phyloP scores from a whole-genome alignment of 2,888 invertebrate species.

The Aleiodes testaceus region DNA sequence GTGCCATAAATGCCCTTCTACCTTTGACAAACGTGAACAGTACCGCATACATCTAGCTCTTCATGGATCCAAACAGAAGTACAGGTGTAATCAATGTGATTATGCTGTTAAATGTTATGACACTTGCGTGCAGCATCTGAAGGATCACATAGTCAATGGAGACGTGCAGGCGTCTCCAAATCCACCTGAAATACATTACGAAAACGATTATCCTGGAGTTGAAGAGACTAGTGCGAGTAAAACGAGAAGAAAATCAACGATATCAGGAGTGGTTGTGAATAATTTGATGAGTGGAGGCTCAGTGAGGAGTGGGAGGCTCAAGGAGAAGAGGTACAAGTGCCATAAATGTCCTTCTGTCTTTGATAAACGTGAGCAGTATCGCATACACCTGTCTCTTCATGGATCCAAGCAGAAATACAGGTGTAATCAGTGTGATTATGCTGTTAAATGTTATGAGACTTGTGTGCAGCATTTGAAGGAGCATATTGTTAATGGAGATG shows the following conservation, averaged over 20 bases:
- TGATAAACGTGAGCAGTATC: constrained; percentile 88
- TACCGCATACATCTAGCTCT: constrained; percentile 87
- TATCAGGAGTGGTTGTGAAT: constrained; percentile 33
- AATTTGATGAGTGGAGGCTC: background rate
- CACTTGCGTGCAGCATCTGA: constrained; percentile 87
- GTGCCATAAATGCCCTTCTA: constrained; percentile 90
- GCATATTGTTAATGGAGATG: constrained; percentile 83
- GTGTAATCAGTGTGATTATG: constrained; percentile 90
- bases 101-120: constrained; percentile 92
- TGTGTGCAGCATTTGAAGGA: constrained; percentile 88
- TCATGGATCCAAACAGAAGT: constrained; percentile 88
- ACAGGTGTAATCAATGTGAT: constrained; percentile 88
- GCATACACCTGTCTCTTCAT: constrained; percentile 86
- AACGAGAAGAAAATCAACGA: constrained; percentile 50
- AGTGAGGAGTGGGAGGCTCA: constrained; percentile 82
- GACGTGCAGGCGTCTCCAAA: constrained; percentile 79
- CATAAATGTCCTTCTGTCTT: constrained; percentile 91
- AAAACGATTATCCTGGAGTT: constrained; percentile 25
- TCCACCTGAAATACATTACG: constrained; percentile 56
- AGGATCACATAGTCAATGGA: constrained; percentile 84
- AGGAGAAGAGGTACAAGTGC: constrained; percentile 87
- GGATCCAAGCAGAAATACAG: constrained; percentile 88
- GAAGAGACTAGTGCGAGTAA: constrained; percentile 9
- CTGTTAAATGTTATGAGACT: constrained; percentile 89
- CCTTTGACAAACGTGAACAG: constrained; percentile 89